phyloP scores from a whole-genome alignment of 2,797 vertebrate species.

The Trachops cirrhosus region DNA sequence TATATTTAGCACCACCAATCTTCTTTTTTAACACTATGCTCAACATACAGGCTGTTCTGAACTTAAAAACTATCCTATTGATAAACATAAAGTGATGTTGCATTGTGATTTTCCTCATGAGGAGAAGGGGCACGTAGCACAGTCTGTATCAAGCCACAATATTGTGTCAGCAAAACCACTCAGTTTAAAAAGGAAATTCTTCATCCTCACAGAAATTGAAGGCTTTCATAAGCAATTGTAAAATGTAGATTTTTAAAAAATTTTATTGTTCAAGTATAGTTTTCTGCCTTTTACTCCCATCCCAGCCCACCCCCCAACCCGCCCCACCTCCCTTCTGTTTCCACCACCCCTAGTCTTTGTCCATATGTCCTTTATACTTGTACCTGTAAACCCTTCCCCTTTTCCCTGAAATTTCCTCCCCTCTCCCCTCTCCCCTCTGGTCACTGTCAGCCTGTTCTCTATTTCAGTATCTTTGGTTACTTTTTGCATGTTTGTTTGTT shows the following conservation, averaged over 20 bases:
- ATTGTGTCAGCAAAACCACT: background rate
- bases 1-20: background rate
- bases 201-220: background rate
- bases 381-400: too few relatives aligned
- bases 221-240: background rate
- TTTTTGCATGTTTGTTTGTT: too few relatives aligned
- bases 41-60: background rate
- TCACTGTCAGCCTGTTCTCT: too few relatives aligned
- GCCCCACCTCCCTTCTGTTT: too few relatives aligned
- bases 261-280: too few relatives aligned
- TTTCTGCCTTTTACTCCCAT: too few relatives aligned
- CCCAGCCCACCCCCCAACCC: too few relatives aligned
- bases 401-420: too few relatives aligned
- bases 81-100: background rate
- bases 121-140: background rate
- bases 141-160: background rate
- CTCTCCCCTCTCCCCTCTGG: too few relatives aligned
- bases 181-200: slow-evolving; percentile 35
- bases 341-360: too few relatives aligned
- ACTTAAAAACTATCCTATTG: background rate
- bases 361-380: too few relatives aligned
- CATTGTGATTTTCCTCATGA: background rate
- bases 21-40: background rate
- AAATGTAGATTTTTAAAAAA: background rate
- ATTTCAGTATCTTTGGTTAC: too few relatives aligned